Conservation (phyloP, 2,113 vertebrate species). For the Calonectris borealis region DNA sequence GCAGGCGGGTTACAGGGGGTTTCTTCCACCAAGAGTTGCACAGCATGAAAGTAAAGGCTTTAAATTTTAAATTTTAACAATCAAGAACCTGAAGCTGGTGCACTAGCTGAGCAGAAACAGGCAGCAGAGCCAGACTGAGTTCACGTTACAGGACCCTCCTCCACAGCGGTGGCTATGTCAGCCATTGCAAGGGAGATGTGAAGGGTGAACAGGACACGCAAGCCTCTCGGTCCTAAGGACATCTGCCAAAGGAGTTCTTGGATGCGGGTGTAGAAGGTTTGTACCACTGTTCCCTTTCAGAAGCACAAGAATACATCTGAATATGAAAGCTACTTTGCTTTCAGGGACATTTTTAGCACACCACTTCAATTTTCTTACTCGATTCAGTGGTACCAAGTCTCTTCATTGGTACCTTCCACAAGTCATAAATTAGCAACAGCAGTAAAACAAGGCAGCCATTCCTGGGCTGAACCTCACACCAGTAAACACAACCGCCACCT, state of each 20-base stretch:
- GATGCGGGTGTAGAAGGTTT: not conserved
- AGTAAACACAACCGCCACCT: not conserved
- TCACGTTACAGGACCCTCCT: not conserved
- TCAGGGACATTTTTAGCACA: not conserved
- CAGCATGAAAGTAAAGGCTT: not conserved
- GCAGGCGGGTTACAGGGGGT: not conserved
- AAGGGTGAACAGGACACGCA: fast-evolving
- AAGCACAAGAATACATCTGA: not conserved
- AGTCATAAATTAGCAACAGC: not conserved
- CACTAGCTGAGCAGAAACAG: not conserved
- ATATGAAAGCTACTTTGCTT: not conserved
- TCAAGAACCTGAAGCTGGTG: not conserved
- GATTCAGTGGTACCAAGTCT: not conserved
- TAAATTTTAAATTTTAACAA: not conserved
- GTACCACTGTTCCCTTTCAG: not conserved
- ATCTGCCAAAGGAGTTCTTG: not conserved
- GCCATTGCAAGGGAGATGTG: not conserved
- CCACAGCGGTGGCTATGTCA: not conserved
- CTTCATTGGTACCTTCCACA: not conserved
- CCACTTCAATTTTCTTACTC: not conserved
- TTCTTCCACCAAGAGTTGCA: not conserved
- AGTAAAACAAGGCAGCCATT: not conserved
- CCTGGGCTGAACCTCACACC: not conserved
- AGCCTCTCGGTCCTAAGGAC: not conserved
- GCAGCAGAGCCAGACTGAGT: not conserved